Evolutionary conservation across 2,888 invertebrate genomes (phyloP).

Genomic region (Pasiphila rectangulata): DNA sequence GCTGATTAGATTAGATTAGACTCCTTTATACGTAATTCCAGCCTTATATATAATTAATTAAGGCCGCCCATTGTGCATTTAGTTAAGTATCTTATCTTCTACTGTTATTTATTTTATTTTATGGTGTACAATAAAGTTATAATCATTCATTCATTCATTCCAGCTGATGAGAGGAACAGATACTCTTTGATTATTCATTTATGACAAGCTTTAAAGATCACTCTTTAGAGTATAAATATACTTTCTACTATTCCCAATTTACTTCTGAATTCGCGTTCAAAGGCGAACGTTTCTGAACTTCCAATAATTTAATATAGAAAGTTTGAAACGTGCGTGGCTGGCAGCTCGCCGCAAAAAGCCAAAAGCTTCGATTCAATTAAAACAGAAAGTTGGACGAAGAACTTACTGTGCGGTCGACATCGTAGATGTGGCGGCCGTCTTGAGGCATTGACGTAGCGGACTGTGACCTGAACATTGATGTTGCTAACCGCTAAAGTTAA

Average conservation of each 20-base stretch:
- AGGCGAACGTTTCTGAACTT: conserved; percentile 77
- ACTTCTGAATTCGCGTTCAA: conserved; percentile 70
- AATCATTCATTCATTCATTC: too few relatives aligned
- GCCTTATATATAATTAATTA: too few relatives aligned
- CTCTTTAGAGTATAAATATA: conserved; percentile 50
- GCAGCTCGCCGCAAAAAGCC: conserved; percentile 78
- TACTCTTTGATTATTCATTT: conserved; percentile 36
- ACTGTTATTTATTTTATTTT: too few relatives aligned
- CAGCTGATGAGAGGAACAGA: conserved; percentile 29
- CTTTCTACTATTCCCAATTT: conserved; percentile 67
- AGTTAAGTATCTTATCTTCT: too few relatives aligned
- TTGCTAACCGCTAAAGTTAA: neutral
- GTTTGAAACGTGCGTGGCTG: conserved; percentile 78
- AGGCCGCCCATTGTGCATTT: too few relatives aligned
- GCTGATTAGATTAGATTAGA: too few relatives aligned
- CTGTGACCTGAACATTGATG: conserved; percentile 15
- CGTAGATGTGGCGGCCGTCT: conserved; percentile 41
- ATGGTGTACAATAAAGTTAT: too few relatives aligned
- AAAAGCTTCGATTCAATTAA: conserved; percentile 81
- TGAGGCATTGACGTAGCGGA: conserved; percentile 30
- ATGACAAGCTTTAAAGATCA: conserved; percentile 33
- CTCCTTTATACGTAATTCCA: conserved; percentile 45
- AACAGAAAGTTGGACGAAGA: conserved; percentile 75
- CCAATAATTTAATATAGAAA: conserved; percentile 81
- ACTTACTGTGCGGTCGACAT: conserved; percentile 62